Evolutionary conservation across 2,113 vertebrate genomes (phyloP), one percentile per base, ranked within the genome.

Genomic region (Balaeniceps rex): DNA sequence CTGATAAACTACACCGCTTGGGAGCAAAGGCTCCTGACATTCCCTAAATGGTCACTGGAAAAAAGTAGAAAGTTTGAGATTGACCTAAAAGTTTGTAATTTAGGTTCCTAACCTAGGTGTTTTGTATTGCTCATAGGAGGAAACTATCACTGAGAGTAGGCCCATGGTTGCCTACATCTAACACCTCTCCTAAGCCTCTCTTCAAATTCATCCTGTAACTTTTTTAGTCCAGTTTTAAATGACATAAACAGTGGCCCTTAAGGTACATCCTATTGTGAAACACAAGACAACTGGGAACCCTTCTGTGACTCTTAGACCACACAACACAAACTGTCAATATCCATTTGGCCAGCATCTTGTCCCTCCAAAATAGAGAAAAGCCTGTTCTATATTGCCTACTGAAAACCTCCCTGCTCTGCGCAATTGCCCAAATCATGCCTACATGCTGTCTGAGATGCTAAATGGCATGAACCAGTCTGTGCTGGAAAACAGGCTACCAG

Each of bases 301-400:
- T 94, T 93, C 87, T 83, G 74, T 63, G 84, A 90, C 84, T 90
- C 92, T 85, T 29, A 54, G 89, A 93, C 66, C 70, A 80, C 78
- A 33, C 34, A 85, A 70, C 49, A 91, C 83, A 63, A 75, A 95
- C 64, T 79, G 91, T 23, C 61, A 33, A 40, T 7, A 46, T 25
- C 92, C 82, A 96, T 88, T 82, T 95, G 90, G 75, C 25, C 17
- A 0, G 14, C 3, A 17, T 40, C 42, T 75, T 42, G 16, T 83
- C 42, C 70, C 19, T 51, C 38, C 80, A 47, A 15, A 74, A 4
- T 0, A 74, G 36, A 34, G 9, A 51, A 74, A 74, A 89, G 22
- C 24, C 31, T 64, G 6, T 11, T 61, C n/a, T 40, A 4, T 49
- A 31, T 0, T 14, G 31, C 24, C 83, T 38, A 28, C 15, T 4